Evolutionary conservation across 2,888 invertebrate species (phyloP).

Genomic region (Lithophane socia): DNA sequence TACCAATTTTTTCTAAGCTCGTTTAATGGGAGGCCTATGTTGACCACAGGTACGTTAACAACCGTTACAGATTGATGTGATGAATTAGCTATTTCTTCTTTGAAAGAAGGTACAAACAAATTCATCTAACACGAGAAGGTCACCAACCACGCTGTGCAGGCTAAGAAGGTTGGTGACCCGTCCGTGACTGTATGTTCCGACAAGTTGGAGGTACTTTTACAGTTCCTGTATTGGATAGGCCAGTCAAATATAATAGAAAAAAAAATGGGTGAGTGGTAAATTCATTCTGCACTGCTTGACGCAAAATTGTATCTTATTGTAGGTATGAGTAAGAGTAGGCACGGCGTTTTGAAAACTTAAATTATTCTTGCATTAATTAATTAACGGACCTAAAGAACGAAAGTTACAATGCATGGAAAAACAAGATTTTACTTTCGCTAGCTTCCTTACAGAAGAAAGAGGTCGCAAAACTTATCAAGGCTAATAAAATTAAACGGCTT

Average conservation of each 20-base stretch:
- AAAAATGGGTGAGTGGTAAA: neutral
- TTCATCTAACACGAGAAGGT: neutral
- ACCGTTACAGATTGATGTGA: neutral
- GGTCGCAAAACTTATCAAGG: constrained; percentile 32
- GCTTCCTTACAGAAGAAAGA: constrained; percentile 64
- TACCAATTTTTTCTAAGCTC: neutral
- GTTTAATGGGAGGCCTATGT: neutral
- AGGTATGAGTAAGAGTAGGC: constrained; percentile 4
- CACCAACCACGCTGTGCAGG: neutral
- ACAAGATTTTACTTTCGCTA: constrained; percentile 73
- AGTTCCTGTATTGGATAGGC: neutral
- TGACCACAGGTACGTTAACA: neutral
- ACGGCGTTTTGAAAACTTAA: constrained; percentile 33
- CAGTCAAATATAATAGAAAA: neutral
- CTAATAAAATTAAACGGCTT: constrained; percentile 34
- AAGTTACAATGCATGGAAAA: constrained; percentile 58
- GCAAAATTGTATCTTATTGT: constrained; percentile 8
- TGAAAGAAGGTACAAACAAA: neutral
- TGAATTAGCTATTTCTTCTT: constrained; percentile 22
- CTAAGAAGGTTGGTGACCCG: constrained; percentile 1
- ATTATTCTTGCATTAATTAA: constrained; percentile 45
- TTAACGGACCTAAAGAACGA: constrained; percentile 43
- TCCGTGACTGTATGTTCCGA: neutral
- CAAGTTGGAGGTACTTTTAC: neutral
- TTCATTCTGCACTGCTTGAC: neutral